Conservation (phyloP, 2,113 vertebrate species). For the Dicaeum eximium region DNA sequence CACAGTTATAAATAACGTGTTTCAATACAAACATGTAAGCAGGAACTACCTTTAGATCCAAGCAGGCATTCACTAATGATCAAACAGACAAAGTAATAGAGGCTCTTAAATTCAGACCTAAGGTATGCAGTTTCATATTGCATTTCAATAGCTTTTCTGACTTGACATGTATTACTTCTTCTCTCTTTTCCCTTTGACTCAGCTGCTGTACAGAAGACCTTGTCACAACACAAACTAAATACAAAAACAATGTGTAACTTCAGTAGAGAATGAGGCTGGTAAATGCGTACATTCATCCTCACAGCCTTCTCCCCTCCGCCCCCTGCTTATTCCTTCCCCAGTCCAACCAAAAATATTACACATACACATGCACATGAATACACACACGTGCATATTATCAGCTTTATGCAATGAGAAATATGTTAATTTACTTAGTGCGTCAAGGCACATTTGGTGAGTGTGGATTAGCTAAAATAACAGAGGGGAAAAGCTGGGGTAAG, state of each 20-base stretch:
- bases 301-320: not conserved
- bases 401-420: not conserved
- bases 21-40: not conserved
- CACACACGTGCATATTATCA: not conserved
- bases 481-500: slow-evolving; percentile 62
- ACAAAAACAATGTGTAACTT: slow-evolving; percentile 13
- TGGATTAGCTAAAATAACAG: slow-evolving; percentile 57
- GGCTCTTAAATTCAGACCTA: not conserved
- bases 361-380: not conserved
- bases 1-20: not conserved
- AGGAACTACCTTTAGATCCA: not conserved
- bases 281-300: not conserved
- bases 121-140: not conserved
- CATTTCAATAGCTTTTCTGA: not conserved
- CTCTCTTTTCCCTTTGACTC: not conserved
- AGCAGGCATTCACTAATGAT: not conserved
- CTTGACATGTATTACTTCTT: not conserved
- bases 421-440: slow-evolving; percentile 5
- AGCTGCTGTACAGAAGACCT: not conserved
- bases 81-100: not conserved
- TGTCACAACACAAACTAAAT: not conserved
- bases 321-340: not conserved
- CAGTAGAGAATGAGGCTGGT: not conserved
- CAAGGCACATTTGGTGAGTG: slow-evolving; percentile 31
- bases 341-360: not conserved